Evolutionary conservation across 1,140 invertebrate genomes (phyloP), one percentile per base, ranked within the genome.

Genomic region (Hycleus phaleratus): DNA sequence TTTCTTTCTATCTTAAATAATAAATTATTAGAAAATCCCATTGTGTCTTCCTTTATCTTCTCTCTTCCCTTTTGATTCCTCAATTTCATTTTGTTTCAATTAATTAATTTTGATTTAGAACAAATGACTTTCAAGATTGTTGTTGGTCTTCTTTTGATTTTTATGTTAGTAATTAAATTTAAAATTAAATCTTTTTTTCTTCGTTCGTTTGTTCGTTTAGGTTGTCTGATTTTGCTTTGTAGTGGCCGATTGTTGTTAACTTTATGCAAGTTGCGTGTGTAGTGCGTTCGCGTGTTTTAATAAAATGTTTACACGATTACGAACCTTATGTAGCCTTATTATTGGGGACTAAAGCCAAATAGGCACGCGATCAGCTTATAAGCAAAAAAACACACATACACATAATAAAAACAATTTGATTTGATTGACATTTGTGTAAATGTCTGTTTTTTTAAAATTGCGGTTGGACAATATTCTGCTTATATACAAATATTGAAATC

Each of bases 401-500:
- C 61, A 57, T 47, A 46, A 49, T 58, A 49, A 49, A 50, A 57
- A 55, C 60, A 63, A 54, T 50, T 48, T 47, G 59, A 47, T 58
- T 56, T 64, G 62, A 64, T 64, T 64, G 62, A 64, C 62, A 61
- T 32, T 57, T 58, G 56, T 50, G 61, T 52, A 59, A 62, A 62
- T 62, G 57, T 53, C 47, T 55, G 53, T 54, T 56, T 51, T 58
- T 49, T 32, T 4, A 7, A 32, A 63, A 63, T 59, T 18, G 18
- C 18, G 18, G 18, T 18, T 18, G 18, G 18, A 18, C 18, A 18
- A 59, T 59, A 46, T 59, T 59, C 54, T 59, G 57, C 57, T 53
- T 59, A 59, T 58, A 44, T 48, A 48, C 38, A 51, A 38, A 40
- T 24, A 51, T 26, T 45, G 40, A n/a, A 38, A 9, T 11, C 38